Evolutionary conservation across 2,113 vertebrate genomes (phyloP), one percentile per base, ranked within the genome.

Genomic region (Mus spicilegus): DNA sequence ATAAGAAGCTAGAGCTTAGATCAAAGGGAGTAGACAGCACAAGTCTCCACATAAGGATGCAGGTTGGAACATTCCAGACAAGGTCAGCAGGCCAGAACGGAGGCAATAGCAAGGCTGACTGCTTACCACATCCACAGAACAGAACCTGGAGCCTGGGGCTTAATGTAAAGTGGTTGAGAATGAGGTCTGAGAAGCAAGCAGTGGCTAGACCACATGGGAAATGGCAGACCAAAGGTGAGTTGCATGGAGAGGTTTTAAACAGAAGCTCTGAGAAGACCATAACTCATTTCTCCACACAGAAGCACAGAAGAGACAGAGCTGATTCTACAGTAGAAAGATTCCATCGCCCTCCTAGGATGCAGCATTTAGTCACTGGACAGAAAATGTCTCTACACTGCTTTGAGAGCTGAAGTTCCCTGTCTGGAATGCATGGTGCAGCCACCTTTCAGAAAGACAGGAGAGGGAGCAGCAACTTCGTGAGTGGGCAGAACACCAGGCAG

Each of bases 371-470:
- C 54, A 22, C 56, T 17, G 28, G 73, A 33, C 22, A 19, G 39
- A 33, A 63, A 91, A 86, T 67, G 36, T 78, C 93, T 75, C 70
- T 89, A 3, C n/a, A 42, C 54, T 49, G n/a, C 75, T 5, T 0
- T 33, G 69, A 65, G 36, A 73, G 69, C 91, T 65, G 49, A 90
- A 33, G 26, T 8, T 56, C 69, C 17, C n/a, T 11, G 4, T 22
- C 77, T 76, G 75, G 54, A 11, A 56, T 10, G 36, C 13, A 51
- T 87, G 89, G 75, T 61, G 86, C 1, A 13, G 87, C 26, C n/a
- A 8, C 65, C 61, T 81, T 91, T 30, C 30, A 9, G 90, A 87
- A 84, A 75, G 91, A 87, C 81, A 70, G 90, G 93, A 81, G 61
- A 39, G 54, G 24, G 58, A 22, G 75, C 33, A 54, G 56, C 90